Conservation (phyloP, 2,888 invertebrate genomes). For the Sarcophaga variegata region DNA sequence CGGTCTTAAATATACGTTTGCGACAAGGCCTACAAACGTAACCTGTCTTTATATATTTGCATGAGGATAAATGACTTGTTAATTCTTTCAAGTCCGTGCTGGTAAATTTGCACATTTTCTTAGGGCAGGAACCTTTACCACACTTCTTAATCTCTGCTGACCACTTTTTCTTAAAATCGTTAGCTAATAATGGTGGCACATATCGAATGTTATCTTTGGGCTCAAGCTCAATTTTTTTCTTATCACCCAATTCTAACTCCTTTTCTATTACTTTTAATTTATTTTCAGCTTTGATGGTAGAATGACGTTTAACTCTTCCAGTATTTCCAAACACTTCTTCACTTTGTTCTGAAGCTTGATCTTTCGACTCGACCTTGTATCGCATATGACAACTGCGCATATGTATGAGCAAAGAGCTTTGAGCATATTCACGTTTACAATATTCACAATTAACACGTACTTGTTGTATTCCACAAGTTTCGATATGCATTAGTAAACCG, state of each 20-base stretch:
- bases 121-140: conserved; percentile 76
- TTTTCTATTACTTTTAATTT: conserved; percentile 75
- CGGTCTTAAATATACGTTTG: conserved; percentile 41
- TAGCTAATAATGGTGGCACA: conserved; percentile 24
- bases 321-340: conserved; percentile 73
- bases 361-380: not conserved
- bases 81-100: conserved; percentile 74
- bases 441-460: conserved; percentile 74
- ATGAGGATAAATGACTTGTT: conserved; percentile 75
- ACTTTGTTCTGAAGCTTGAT: not conserved
- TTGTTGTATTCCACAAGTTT: conserved; percentile 74
- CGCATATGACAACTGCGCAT: conserved; percentile 72
- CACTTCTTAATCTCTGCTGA: conserved; percentile 72
- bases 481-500: conserved; percentile 77
- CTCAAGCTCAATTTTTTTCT: conserved; percentile 13
- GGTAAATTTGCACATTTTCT: conserved; percentile 76
- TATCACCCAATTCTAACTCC: conserved; percentile 54
- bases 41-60: conserved; percentile 75
- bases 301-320: conserved; percentile 78
- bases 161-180: conserved; percentile 58
- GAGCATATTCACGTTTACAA: conserved; percentile 73
- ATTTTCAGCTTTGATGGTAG: conserved; percentile 79
- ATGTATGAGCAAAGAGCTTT: conserved; percentile 71
- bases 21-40: conserved; percentile 73
- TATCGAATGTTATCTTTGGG: conserved; percentile 28